A percentile compares a stretch with the other conserved stretches of the same genome.
Evolutionary conservation across 2,888 invertebrate species (phyloP).

Genomic region (Amaurobius ferox): DNA sequence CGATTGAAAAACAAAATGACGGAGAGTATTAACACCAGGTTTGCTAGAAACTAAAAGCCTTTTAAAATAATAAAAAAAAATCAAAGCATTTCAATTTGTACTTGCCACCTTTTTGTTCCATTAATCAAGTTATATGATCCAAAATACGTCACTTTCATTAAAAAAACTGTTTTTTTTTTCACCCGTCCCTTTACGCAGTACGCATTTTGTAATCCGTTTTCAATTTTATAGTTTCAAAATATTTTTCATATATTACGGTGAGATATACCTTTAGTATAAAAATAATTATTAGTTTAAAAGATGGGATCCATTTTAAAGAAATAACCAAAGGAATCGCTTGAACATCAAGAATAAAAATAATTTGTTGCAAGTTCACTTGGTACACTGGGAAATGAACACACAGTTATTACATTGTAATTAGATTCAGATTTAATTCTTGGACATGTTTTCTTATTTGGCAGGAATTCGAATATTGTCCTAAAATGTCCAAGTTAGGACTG

Average conservation of each 20-base stretch:
- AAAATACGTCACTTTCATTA: constrained; percentile 51
- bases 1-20: neutral
- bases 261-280: constrained; percentile 39
- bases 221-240: constrained; percentile 42
- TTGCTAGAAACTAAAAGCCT: neutral
- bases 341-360: constrained; percentile 22
- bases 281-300: constrained; percentile 47
- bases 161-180: constrained; percentile 50
- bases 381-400: constrained; percentile 52
- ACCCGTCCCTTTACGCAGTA: constrained; percentile 45
- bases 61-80: neutral
- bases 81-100: constrained; percentile 22
- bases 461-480: constrained; percentile 61
- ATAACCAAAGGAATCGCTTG: neutral
- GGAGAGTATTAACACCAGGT: neutral
- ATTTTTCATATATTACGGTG: constrained; percentile 19
- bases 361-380: constrained; percentile 58
- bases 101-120: constrained; percentile 19
- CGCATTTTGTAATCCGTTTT: constrained; percentile 31
- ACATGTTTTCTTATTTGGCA: constrained; percentile 65
- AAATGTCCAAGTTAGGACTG: constrained; percentile 56
- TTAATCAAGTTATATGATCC: constrained; percentile 61
- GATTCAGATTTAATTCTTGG: constrained; percentile 41
- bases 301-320: too few relatives aligned
- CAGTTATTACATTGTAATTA: constrained; percentile 60